Percentiles rank a stretch among this genome's conserved stretches.
Evolutionary conservation across 1,140 invertebrate species (phyloP).

Genomic region (Zaprionus kolodkinae): DNA sequence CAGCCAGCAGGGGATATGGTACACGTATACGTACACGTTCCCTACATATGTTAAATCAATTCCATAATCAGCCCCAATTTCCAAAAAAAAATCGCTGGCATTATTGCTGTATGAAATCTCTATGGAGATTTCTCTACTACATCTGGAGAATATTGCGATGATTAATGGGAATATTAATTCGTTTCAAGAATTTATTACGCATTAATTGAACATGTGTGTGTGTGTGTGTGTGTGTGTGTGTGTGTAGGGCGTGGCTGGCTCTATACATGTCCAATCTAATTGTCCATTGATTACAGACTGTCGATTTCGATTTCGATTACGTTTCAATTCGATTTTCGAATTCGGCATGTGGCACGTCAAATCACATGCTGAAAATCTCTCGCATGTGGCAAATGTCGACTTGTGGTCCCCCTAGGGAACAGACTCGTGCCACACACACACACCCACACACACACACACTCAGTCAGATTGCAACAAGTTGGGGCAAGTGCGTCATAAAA

Average conservation of each 20-base stretch:
- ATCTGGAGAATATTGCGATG: conserved; percentile 10
- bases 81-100: too few species aligned
- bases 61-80: neutral
- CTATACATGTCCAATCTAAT: conserved; percentile 17
- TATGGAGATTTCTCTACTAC: conserved; percentile 5
- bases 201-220: conserved; percentile 36
- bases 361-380: conserved; percentile 25
- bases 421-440: neutral
- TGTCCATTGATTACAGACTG: conserved; percentile 36
- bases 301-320: neutral
- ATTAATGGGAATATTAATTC: conserved; percentile 41
- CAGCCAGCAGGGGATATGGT: conserved; percentile 20
- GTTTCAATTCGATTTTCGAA: conserved; percentile 20
- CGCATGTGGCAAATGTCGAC: conserved; percentile 28
- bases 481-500: conserved; percentile 20
- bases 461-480: conserved; percentile 32
- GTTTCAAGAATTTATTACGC: conserved; percentile 26
- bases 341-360: conserved; percentile 19
- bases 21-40: neutral
- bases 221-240: too few species aligned
- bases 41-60: conserved; percentile 30
- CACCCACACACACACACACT: neutral
- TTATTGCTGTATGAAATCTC: conserved; percentile 15
- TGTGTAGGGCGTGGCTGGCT: neutral
- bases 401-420: neutral